Evolutionary conservation across 2,797 vertebrate species (phyloP).

Genomic region (Rhynchotus rufescens): DNA sequence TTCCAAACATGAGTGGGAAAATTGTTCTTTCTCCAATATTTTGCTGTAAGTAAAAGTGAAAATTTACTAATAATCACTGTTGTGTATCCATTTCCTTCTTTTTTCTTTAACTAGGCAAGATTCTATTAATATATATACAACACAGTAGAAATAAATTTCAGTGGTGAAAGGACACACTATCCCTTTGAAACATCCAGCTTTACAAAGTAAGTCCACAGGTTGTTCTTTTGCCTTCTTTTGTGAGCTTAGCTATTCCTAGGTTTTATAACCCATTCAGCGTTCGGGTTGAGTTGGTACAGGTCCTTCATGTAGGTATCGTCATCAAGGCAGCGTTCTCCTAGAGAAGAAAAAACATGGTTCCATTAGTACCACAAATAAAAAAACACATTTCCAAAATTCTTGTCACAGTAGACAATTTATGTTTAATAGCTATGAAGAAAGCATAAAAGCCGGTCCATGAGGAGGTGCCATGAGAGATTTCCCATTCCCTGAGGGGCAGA

Average conservation of each 20-base stretch:
- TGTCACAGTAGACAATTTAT: not conserved
- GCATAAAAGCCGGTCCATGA: not conserved
- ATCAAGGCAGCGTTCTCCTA: slow-evolving; percentile 93
- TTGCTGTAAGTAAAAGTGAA: not conserved
- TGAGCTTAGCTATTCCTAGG: slow-evolving; percentile 76
- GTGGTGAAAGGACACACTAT: not conserved
- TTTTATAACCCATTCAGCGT: slow-evolving; percentile 97
- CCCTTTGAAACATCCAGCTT: slow-evolving; percentile 46
- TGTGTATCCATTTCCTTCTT: not conserved
- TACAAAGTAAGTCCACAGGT: not conserved
- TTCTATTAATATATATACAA: not conserved
- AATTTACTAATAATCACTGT: not conserved
- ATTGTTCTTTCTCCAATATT: not conserved
- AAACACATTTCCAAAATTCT: not conserved
- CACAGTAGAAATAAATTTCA: not conserved
- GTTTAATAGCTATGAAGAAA: not conserved
- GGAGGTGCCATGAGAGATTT: not conserved
- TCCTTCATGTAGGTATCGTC: slow-evolving; percentile 94
- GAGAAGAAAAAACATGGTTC: not conserved
- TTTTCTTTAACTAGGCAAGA: not conserved
- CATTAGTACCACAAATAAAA: not conserved
- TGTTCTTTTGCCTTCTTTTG: not conserved
- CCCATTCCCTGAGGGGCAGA: not conserved
- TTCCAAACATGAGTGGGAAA: slow-evolving; percentile 6
- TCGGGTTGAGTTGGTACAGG: slow-evolving; percentile 91